Evolutionary conservation across 2,113 vertebrate species (phyloP).

Genomic region (Zapus hudsonius): DNA sequence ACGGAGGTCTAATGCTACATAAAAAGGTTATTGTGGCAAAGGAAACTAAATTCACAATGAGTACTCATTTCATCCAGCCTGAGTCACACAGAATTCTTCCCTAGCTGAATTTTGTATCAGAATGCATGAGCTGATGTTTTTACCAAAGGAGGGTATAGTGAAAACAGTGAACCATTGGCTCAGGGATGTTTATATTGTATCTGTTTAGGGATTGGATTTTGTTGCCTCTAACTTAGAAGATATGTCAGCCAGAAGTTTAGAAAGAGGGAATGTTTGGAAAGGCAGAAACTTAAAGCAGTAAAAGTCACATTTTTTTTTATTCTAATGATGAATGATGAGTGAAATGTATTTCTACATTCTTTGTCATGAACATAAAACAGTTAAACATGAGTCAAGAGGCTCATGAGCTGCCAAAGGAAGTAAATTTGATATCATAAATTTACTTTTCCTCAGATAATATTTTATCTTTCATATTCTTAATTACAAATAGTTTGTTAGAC

Average conservation of each 20-base stretch:
- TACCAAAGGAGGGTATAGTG: constrained; percentile 77
- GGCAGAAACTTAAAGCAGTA: constrained; percentile 75
- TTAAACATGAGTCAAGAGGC: constrained; percentile 82
- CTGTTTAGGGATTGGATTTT: constrained; percentile 42
- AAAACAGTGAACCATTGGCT: constrained; percentile 75
- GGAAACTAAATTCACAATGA: constrained; percentile 90
- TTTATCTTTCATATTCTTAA: constrained; percentile 45
- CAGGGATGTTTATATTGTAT: not conserved
- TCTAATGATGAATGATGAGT: constrained; percentile 69
- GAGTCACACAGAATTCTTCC: constrained; percentile 85
- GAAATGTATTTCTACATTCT: constrained; percentile 75
- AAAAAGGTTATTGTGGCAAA: constrained; percentile 89
- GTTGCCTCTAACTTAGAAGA: constrained; percentile 78
- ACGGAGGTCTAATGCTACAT: constrained; percentile 86
- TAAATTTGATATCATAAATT: constrained; percentile 85
- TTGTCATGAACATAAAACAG: constrained; percentile 81
- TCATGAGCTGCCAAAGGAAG: constrained; percentile 85
- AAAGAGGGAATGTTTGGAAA: not conserved
- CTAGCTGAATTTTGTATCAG: constrained; percentile 85
- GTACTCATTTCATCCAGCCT: constrained; percentile 86
- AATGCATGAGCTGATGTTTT: constrained; percentile 82
- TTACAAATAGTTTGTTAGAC: constrained; percentile 28
- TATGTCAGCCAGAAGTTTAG: constrained; percentile 72
- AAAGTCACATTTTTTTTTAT: constrained; percentile 76
- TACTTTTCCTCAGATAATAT: constrained; percentile 71